A percentile compares a stretch with the other conserved stretches of the same genome.
Evolutionary conservation across 2,797 vertebrate species (phyloP).

Genomic region (Dendrocincla fuliginosa): DNA sequence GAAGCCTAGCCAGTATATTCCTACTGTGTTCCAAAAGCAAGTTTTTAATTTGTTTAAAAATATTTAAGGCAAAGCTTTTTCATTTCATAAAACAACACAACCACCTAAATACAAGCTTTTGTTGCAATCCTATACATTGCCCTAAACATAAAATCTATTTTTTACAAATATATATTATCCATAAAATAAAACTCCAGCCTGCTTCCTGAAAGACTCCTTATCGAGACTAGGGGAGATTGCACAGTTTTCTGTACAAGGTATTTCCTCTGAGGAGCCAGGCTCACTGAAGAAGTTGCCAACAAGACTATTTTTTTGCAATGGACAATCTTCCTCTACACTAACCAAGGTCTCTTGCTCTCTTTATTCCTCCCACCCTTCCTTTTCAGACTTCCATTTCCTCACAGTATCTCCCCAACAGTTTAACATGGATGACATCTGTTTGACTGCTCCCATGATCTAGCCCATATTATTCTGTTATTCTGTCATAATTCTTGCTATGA

Average conservation of each 20-base stretch:
- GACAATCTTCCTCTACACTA: background rate
- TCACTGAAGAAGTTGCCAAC: background rate
- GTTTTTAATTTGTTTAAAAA: background rate
- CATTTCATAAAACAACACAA: background rate
- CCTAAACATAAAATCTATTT: background rate
- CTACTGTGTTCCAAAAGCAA: background rate
- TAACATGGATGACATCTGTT: background rate
- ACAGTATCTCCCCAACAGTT: background rate
- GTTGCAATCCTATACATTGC: background rate
- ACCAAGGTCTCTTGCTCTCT: background rate
- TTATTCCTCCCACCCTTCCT: accelerated
- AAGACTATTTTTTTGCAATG: background rate
- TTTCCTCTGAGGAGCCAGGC: background rate
- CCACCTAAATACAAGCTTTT: background rate
- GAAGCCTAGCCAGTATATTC: background rate
- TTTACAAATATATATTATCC: background rate
- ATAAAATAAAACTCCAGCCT: background rate
- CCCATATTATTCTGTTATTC: background rate
- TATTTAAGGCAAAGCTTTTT: background rate
- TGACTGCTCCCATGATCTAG: background rate
- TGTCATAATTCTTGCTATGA: slow-evolving; percentile 12
- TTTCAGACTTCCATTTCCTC: background rate
- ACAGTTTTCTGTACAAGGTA: background rate
- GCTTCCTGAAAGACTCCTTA: background rate
- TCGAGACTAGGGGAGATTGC: background rate